phyloP scores from a whole-genome alignment of 1,140 invertebrate genomes.

The Ooceraea biroi region DNA sequence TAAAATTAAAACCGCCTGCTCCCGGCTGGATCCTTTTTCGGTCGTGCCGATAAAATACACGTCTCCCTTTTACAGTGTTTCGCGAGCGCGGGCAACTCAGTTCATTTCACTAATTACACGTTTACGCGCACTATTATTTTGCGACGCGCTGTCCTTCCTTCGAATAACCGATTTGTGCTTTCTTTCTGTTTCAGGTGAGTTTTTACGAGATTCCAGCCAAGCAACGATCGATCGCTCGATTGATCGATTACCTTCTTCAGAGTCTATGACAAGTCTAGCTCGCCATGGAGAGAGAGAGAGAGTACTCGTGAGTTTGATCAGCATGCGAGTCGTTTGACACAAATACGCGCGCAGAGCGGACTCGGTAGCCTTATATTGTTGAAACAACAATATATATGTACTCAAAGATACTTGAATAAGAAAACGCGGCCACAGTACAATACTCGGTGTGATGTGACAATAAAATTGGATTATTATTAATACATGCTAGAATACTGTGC shows the following conservation, averaged over 20 bases:
- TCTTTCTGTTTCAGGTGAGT: conserved; percentile 73
- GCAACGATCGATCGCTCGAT: not conserved
- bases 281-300: not conserved
- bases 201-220: not conserved
- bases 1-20: conserved; percentile 71
- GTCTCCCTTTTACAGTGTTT: conserved; percentile 56
- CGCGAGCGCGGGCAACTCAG: conserved; percentile 31
- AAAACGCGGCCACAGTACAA: not conserved
- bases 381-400: not conserved
- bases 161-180: conserved; percentile 40
- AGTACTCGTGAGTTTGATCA: not conserved
- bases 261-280: too few relatives aligned
- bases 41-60: conserved; percentile 40
- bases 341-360: not conserved
- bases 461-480: conserved; percentile 21
- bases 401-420: not conserved
- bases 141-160: conserved; percentile 13
- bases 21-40: conserved; percentile 61
- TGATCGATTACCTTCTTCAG: not conserved
- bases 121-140: conserved; percentile 40
- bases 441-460: not conserved
- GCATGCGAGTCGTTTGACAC: conserved; percentile 6
- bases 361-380: too few relatives aligned
- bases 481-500: not conserved
- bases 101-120: conserved; percentile 54